Evolutionary conservation across 1,140 invertebrate species (phyloP).

Genomic region (Rhynchophorus ferrugineus): DNA sequence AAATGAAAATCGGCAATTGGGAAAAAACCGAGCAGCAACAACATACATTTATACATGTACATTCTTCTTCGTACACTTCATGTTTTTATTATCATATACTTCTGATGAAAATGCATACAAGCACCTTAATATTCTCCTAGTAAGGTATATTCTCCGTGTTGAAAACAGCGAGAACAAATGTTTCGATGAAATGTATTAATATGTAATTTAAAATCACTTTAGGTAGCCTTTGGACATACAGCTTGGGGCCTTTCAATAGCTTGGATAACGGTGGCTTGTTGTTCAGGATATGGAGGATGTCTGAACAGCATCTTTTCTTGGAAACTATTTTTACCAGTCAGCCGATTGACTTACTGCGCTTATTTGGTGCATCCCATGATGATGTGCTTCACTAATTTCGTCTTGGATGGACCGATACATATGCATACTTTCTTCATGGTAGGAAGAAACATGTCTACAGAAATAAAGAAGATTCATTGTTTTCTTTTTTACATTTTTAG

Average conservation of each 20-base stretch:
- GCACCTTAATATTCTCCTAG: too few species aligned
- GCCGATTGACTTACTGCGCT: constrained; percentile 80
- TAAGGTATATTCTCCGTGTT: too few species aligned
- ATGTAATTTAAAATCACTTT: too few species aligned
- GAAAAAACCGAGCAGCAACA: too few species aligned
- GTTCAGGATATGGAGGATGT: constrained; percentile 64
- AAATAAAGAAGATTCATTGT: background rate
- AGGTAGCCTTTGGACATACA: constrained; percentile 53
- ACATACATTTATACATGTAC: too few species aligned
- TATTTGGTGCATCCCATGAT: constrained; percentile 84
- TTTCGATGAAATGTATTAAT: too few species aligned
- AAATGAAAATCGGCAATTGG: too few species aligned
- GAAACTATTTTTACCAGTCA: constrained; percentile 72
- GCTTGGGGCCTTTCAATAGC: constrained; percentile 69
- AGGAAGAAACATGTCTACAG: too few species aligned
- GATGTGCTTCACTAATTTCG: constrained; percentile 68
- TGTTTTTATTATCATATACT: constrained; percentile 3
- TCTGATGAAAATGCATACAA: too few species aligned
- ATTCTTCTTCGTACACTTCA: too few species aligned
- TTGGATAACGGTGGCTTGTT: constrained; percentile 77
- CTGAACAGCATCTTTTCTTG: constrained; percentile 71
- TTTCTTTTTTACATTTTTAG: constrained; percentile 41
- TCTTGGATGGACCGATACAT: constrained; percentile 70
- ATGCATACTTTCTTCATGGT: constrained; percentile 65
- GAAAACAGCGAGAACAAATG: too few species aligned